Base-by-base conservation (phyloP, 2,797 vertebrate genomes). In the Acipenser oxyrinchus region DNA sequence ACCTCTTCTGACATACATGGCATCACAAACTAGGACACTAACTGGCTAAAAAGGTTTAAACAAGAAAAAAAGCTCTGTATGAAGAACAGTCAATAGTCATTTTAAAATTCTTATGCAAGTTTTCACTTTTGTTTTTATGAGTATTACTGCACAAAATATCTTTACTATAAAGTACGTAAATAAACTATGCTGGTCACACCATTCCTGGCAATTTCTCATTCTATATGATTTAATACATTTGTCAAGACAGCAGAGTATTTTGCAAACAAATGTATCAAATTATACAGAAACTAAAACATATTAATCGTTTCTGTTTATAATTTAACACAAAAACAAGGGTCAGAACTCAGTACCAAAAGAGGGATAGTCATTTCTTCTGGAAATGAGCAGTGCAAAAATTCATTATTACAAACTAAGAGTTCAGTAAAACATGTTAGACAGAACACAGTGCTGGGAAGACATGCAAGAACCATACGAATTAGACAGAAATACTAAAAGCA, bases 131-230 rank as follows among this genome's bases (percentile, higher is more conserved):
- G 52, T 55, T 55, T 37, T 88, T 66, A 63, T 37, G 12, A 5
- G 7, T 57, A 37, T 71, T 55, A 51, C 63, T 88, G 87, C 85
- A 87, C 87, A 92, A 91, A 90, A 91, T 89, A 90, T 83, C 87
- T 88, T 58, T 86, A 85, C 86, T 88, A 87, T 88, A 88, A 89
- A 87, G 88, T 86, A 90, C 86, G 87, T 86, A 86, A 87, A 86
- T 87, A 84, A 80, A 80, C 79, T 83, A 82, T 80, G 73, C 71
- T 77, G 66, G 74, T 80, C 83, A 77, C 82, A 75, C 77, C 75
- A 75, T 82, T 84, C 69, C 23, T 76, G 55, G 9, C 12, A 13
- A 7, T 58, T 6, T 65, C 72, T 75, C 75, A 60, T 66, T 65
- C 68, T 37, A 15, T 71, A 66, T 52, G 4, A 70, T 51, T 62